These are phyloP conservation scores for Ptychodera flava DNA, from an alignment of 35 echinoderm and acorn worm genomes.

Conservation along the genomic window DNA sequence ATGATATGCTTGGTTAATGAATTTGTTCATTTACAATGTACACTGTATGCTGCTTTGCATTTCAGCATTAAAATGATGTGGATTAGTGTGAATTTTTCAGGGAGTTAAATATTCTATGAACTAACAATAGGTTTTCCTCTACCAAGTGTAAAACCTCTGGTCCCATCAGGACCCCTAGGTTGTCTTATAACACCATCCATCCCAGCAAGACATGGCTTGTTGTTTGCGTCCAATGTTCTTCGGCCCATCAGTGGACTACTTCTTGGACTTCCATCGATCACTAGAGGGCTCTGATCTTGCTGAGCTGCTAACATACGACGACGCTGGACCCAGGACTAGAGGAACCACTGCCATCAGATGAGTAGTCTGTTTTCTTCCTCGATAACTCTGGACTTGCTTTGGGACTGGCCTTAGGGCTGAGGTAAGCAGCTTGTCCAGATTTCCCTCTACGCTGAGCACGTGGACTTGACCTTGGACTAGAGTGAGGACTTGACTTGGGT, in stretches of 20 bases:
- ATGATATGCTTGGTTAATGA: too few species aligned
- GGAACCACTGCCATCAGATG: slow-evolving; percentile 66
- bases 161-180: slow-evolving; percentile 67
- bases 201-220: slow-evolving; percentile 18
- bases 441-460: slow-evolving; percentile 58
- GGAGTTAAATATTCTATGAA: background rate
- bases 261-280: slow-evolving; percentile 48
- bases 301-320: slow-evolving; percentile 50
- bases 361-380: slow-evolving; percentile 57
- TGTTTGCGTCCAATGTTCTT: slow-evolving; percentile 8
- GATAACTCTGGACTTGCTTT: slow-evolving; percentile 72
- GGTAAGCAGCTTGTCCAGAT: slow-evolving; percentile 47
- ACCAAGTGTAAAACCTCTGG: slow-evolving; percentile 59
- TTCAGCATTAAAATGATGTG: too few species aligned
- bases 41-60: too few species aligned
- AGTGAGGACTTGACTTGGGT: slow-evolving; percentile 82
- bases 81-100: too few species aligned
- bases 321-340: slow-evolving; percentile 73
- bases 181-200: slow-evolving; percentile 34
- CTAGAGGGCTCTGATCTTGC: slow-evolving; percentile 11
- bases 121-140: slow-evolving; percentile 51
- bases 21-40: too few species aligned
- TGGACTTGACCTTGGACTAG: slow-evolving; percentile 85
- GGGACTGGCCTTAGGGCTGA: slow-evolving; percentile 60
- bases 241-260: slow-evolving; percentile 75